Base-by-base conservation (phyloP, 2,797 vertebrate genomes). In the Mus spretus region DNA sequence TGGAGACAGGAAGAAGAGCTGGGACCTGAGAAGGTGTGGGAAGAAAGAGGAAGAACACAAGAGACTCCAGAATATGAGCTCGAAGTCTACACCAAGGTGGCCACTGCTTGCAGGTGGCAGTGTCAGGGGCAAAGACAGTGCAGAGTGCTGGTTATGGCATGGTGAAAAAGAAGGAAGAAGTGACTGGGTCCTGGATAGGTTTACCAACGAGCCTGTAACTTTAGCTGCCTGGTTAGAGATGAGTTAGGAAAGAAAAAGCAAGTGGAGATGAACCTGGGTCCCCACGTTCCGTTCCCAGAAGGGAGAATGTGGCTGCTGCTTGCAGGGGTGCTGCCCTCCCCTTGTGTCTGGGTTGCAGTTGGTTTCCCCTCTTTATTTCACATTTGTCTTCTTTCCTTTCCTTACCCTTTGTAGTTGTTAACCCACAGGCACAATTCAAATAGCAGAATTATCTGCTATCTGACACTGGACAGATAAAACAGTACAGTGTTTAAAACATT, bases 361-460 rank as follows among this genome's bases (percentile, higher is more conserved):
- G 40, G 17, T 89, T 81, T 85, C 50, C 87, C 72, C 67, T 94
- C 53, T 94, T 74, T 67, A 61, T 77, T 83, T 90, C 75, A 90
- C 40, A 86, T 22, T 55, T 70, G 70, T 67, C 53, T 82, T 34
- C 78, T 65, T 93, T 31, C 61, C 61, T 55, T 40, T 28, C 85
- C 75, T 90, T 74, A 47, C 57, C 22, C 78, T 81, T 61, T 78
- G 63, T 22, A 70, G 40, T 19, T 63, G 47, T 47, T 37, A n/a
- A 61, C 59, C 84, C 40, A 87, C n/a, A 85, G 72, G 59, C 74
- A 91, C 37, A 87, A 84, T 24, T 83, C 84, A 75, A 78, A 95
- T 37, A 59, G 59, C 37, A 59, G 40, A 75, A 77, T 53, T 53
- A 61, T 24, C n/a, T 87, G 47, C 57, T 19, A 87, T 82, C 86